Conservation (phyloP, 2,113 vertebrate species). For the Rhipidura dahli region DNA sequence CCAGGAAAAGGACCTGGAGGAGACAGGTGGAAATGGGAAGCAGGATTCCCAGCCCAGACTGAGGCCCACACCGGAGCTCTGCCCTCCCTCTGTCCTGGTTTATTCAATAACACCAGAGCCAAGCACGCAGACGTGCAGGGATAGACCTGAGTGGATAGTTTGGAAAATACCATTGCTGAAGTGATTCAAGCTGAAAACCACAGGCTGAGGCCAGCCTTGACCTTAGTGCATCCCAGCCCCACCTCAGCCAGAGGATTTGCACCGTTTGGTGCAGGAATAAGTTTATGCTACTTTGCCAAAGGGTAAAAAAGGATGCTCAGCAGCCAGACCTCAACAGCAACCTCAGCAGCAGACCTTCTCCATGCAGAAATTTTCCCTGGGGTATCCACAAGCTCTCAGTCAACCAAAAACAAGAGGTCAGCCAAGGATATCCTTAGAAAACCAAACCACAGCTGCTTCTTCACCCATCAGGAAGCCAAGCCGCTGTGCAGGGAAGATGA, state of each 20-base stretch:
- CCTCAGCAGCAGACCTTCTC: background rate
- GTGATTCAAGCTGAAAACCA: background rate
- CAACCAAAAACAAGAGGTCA: background rate
- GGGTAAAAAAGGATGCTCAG: background rate
- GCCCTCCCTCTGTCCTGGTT: background rate
- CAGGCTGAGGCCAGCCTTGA: background rate
- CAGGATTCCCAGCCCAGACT: background rate
- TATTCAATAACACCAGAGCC: background rate
- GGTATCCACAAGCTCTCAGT: background rate
- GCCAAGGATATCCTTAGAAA: background rate
- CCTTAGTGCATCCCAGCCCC: background rate
- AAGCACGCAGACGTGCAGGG: accelerated
- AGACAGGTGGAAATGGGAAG: background rate
- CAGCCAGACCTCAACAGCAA: background rate
- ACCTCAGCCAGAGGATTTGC: background rate
- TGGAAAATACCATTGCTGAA: background rate
- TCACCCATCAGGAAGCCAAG: background rate
- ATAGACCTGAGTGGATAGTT: background rate
- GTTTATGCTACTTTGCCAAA: background rate
- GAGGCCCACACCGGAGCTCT: background rate
- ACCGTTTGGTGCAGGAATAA: background rate
- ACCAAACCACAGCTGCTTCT: background rate
- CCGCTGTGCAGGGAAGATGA: accelerated
- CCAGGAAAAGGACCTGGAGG: background rate
- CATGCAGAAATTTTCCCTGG: background rate